These are phyloP conservation scores for Agrilus mali DNA, from an alignment of 2,888 invertebrate species.

Conservation along the genomic window DNA sequence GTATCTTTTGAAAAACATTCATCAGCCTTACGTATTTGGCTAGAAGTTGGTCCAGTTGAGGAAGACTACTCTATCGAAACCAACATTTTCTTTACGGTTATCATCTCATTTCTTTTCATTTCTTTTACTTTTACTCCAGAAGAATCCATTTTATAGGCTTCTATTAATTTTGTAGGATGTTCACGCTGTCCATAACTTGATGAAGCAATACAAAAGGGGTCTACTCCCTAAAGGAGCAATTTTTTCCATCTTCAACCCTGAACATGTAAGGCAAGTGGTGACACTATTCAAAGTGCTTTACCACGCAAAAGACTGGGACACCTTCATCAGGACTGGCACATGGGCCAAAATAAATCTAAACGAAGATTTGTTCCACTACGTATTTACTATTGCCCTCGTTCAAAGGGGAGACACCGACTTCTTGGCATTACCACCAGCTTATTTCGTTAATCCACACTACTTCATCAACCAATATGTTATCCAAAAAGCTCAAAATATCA, in stretches of 20 bases:
- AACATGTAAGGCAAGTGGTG: slow-evolving; percentile 48
- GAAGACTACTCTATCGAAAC: slow-evolving; percentile 31
- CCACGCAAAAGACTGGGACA: slow-evolving; percentile 57
- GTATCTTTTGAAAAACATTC: too few relatives aligned
- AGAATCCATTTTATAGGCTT: too few relatives aligned
- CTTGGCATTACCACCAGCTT: slow-evolving; percentile 55
- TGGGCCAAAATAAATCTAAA: slow-evolving; percentile 56
- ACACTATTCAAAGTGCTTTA: slow-evolving; percentile 54
- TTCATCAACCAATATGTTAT: slow-evolving; percentile 59
- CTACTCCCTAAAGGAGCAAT: slow-evolving; percentile 45
- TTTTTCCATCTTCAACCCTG: slow-evolving; percentile 49
- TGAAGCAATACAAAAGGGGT: slow-evolving; percentile 41
- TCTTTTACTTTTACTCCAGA: too few relatives aligned
- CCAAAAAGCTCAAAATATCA: slow-evolving; percentile 49
- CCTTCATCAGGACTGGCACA: slow-evolving; percentile 55
- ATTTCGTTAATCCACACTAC: slow-evolving; percentile 60
- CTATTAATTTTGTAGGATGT: slow-evolving; percentile 41
- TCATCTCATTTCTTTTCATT: neutral
- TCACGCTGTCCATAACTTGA: slow-evolving; percentile 44
- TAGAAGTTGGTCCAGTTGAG: too few relatives aligned
- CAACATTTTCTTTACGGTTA: slow-evolving; percentile 22
- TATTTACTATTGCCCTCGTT: slow-evolving; percentile 46
- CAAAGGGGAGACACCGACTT: slow-evolving; percentile 52
- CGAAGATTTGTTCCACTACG: slow-evolving; percentile 56
- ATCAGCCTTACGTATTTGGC: too few relatives aligned